Base-by-base conservation (phyloP, 2,797 vertebrate species). In the Petrocephalus schoutedeni region DNA sequence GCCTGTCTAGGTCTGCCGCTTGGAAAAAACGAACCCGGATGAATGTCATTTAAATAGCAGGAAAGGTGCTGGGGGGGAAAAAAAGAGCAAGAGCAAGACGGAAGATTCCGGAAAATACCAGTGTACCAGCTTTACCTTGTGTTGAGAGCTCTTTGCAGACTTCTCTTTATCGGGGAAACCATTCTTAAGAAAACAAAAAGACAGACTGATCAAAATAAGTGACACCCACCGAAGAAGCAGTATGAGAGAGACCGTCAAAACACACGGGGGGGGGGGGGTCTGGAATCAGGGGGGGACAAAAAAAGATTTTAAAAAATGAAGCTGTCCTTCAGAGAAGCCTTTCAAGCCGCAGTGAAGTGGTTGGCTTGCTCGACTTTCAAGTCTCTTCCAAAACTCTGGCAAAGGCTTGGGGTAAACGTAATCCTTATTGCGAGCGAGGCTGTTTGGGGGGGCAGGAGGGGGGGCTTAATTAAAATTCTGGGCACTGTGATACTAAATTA, bases 111-210 rank as follows among this genome's bases (percentile, higher is more conserved):
- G 23, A 41, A 85, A 16, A 80, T 45, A 36, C n/a, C 23, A 32
- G 23, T 32, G 59, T 56, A 90, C 80, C 80, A 90, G 90, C 91
- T 91, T 95, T 96, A 96, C 95, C 95, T 96, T 95, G 90, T 89
- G 93, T 87, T 93, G 94, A 88, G 93, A 89, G 91, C 95, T 95
- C 95, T 96, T 96, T 93, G 95, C 93, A 93, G 95, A 92, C 93
- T 95, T 95, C 93, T 96, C 95, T 95, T 94, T 96, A 95, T 91
- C 92, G 88, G 95, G 95, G 92, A 94, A 95, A 94, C 95, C 95
- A 96, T 96, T 96, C 95, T 96, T 95, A 92, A 94, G 92, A 92
- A 90, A 94, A 90, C 87, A 89, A 89, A 89, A 84, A 88, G 23
- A 94, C 92, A 94, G 94, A 95, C 64, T 54, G 32, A 87, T 89